These are phyloP conservation scores for Drosophila sulfurigaster DNA, from an alignment of 1,140 invertebrate species.

Conservation along the genomic window DNA sequence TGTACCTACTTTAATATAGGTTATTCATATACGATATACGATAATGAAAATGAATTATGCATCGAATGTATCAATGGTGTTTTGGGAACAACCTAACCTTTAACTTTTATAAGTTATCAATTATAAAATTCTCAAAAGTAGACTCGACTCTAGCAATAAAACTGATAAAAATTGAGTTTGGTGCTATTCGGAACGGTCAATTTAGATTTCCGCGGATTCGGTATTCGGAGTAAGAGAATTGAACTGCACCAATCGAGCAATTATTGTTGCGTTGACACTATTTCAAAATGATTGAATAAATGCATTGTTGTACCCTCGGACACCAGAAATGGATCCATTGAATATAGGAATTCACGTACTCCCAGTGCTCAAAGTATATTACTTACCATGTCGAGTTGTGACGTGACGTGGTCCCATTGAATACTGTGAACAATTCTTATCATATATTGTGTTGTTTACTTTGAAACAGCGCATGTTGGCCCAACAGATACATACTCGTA, in stretches of 20 bases:
- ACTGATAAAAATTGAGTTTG: not conserved
- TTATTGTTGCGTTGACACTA: not conserved
- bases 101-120: too few species aligned
- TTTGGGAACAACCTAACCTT: not conserved
- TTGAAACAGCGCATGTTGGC: conserved; percentile 24
- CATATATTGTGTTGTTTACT: conserved; percentile 33
- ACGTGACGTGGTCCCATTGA: not conserved
- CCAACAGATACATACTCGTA: conserved; percentile 12
- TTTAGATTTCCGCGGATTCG: not conserved
- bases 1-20: not conserved
- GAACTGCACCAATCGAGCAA: conserved; percentile 1
- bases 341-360: conserved; percentile 16
- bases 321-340: conserved; percentile 8
- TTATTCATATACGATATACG: not conserved
- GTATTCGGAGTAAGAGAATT: not conserved
- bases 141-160: not conserved
- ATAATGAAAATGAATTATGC: not conserved
- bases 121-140: too few species aligned
- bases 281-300: conserved; percentile 4
- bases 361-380: not conserved
- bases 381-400: not conserved
- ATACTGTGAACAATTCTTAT: conserved; percentile 27
- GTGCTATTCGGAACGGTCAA: not conserved
- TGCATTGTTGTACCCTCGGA: not conserved
- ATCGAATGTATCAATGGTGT: too few species aligned